Percentiles rank a stretch among this genome's conserved stretches.
Conservation (phyloP, 2,888 invertebrate genomes). For the Cantharis lateralis region DNA sequence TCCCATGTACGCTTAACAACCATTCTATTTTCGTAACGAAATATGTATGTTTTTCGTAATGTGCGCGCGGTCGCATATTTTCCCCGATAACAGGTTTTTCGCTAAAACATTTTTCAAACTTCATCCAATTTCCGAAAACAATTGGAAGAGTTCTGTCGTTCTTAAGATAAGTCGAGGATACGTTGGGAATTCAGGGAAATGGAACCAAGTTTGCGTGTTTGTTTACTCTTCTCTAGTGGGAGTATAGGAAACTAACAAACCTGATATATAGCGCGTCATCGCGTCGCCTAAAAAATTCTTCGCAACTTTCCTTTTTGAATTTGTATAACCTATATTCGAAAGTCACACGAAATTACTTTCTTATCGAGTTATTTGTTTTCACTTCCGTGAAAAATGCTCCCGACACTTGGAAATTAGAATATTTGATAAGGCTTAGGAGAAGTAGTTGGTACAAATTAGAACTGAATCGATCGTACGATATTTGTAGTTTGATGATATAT, state of each 20-base stretch:
- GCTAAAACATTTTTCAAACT: constrained; percentile 54
- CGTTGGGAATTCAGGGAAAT: constrained; percentile 44
- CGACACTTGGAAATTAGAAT: neutral
- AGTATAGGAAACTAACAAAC: constrained; percentile 26
- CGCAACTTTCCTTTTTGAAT: constrained; percentile 8
- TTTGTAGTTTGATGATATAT: constrained; percentile 27
- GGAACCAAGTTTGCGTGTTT: constrained; percentile 45
- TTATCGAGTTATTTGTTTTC: neutral
- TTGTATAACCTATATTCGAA: neutral
- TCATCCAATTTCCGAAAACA: constrained; percentile 60
- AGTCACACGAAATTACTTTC: neutral
- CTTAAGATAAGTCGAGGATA: constrained; percentile 35
- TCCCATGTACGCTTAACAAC: neutral
- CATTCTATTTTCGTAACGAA: neutral
- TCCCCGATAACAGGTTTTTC: neutral
- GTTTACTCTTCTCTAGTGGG: constrained; percentile 37
- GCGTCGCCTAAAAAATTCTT: constrained; percentile 42
- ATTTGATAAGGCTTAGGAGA: neutral
- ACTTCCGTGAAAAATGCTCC: neutral
- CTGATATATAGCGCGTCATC: constrained; percentile 41
- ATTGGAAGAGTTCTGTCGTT: constrained; percentile 42
- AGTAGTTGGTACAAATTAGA: neutral
- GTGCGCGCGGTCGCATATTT: neutral
- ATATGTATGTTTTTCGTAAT: neutral
- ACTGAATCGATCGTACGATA: constrained; percentile 17